Evolutionary conservation across 53 echinoderm and acorn worm genomes (phyloP).

Genomic region (Astropecten irregularis): DNA sequence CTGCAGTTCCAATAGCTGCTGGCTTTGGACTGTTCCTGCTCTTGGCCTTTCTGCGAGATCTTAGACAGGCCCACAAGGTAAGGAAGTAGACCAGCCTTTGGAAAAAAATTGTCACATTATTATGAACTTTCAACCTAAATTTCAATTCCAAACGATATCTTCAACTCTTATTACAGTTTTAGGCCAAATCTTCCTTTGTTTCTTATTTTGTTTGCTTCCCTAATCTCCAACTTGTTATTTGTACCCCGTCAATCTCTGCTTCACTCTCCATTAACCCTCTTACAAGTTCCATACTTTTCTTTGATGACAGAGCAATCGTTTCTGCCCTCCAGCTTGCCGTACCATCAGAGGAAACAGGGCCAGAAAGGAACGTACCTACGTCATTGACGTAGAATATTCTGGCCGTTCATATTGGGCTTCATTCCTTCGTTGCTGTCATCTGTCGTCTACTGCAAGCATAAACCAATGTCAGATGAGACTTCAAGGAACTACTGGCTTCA

Average conservation of each 20-base stretch:
- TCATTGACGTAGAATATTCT: conserved; percentile 40
- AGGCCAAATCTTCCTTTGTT: too few species aligned
- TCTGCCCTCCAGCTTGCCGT: not conserved
- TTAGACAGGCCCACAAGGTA: conserved; percentile 29
- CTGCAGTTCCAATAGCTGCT: conserved; percentile 45
- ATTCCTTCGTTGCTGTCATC: conserved; percentile 25
- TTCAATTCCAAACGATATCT: too few species aligned
- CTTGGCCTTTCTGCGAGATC: conserved; percentile 42
- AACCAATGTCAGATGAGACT: conserved; percentile 42
- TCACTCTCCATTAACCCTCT: not conserved
- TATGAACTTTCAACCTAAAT: too few species aligned
- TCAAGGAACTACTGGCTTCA: conserved; percentile 45
- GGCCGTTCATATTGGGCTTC: conserved; percentile 35
- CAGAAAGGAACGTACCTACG: conserved; percentile 44
- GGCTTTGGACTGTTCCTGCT: conserved; percentile 54
- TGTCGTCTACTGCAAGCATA: not conserved
- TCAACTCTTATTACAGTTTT: too few species aligned
- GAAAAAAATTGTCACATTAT: not conserved
- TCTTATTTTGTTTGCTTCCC: too few species aligned
- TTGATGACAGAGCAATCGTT: conserved; percentile 12
- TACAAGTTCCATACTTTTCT: too few species aligned
- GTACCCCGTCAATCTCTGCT: not conserved
- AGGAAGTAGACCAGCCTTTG: not conserved
- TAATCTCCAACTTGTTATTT: not conserved
- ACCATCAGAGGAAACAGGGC: conserved; percentile 26